Evolutionary conservation across 2,113 vertebrate genomes (phyloP), one percentile per base, ranked within the genome.

Genomic region (Spizaetus ornatus): DNA sequence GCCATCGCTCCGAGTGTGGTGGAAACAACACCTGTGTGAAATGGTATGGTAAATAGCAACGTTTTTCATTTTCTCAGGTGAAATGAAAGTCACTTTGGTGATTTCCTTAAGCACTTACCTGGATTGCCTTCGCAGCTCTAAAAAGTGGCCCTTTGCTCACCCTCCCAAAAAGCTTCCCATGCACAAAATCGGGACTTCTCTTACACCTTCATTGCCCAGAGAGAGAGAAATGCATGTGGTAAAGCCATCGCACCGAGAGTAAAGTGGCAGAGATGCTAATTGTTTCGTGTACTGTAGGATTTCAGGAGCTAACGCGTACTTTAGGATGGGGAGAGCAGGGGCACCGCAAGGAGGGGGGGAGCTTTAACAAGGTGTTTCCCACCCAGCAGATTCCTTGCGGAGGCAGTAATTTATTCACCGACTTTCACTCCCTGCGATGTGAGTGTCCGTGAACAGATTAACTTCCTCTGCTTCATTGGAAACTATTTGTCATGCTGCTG

Each of bases 1-100:
- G 38, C 50, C 3, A 1, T 32, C 1, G 45, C 43, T 55, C 18
- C 0, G 38, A 11, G 50, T 2, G 36, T 3, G 2, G 8, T 1
- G 23, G 43, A 9, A 13, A 17, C 20, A 2, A 1, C 3, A 3
- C 7, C 1, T 6, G 8, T 9, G 3, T 1, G 32, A 22, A 34
- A 10, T 2, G 6, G 12, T 1, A 9, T 8, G 6, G 74, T 1
- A 18, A 18, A 16, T 0, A 9, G 79, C 56, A 25, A 1, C 4
- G 1, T 0, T 38, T 16, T n/a, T 8, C 29, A 0, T 29, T 59
- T 14, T 18, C 43, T 26, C 4, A 0, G 67, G 55, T 22, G 72
- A 50, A 32, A 40, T 3, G 17, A 10, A 38, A 6, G 21, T 6
- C 27, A 6, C 2, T 1, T 20, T 36, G 25, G 42, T 9, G 34